Conservation (phyloP, 1,140 invertebrate genomes). For the Apolygus lucorum region DNA sequence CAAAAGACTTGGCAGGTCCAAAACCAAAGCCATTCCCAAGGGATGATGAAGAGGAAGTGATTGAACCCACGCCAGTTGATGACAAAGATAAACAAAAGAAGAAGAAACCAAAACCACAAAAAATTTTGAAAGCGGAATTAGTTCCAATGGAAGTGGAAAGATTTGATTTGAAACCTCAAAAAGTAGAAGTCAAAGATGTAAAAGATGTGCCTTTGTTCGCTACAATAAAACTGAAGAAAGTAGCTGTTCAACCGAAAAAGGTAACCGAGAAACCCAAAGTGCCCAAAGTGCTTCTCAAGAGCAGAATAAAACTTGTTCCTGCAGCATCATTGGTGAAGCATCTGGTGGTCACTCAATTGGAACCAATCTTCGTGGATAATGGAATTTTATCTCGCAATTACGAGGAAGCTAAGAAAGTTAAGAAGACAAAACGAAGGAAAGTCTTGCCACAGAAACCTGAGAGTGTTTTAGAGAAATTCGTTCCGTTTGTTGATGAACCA, state of each 20-base stretch:
- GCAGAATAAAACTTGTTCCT: slow-evolving; percentile 47
- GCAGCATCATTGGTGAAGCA: slow-evolving; percentile 40
- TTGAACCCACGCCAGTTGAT: slow-evolving; percentile 30
- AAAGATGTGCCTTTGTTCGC: slow-evolving; percentile 49
- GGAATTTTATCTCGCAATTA: slow-evolving; percentile 51
- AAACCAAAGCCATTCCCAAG: slow-evolving; percentile 29
- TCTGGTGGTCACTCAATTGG: slow-evolving; percentile 32
- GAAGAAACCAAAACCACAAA: slow-evolving; percentile 28
- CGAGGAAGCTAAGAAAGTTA: slow-evolving; percentile 33
- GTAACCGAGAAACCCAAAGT: slow-evolving; percentile 31
- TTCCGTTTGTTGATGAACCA: no score
- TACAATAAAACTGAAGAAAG: slow-evolving; percentile 55
- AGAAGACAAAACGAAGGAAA: slow-evolving; percentile 41
- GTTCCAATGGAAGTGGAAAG: slow-evolving; percentile 32
- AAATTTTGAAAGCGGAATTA: slow-evolving; percentile 8
- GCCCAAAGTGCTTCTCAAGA: slow-evolving; percentile 38
- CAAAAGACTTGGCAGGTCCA: slow-evolving; percentile 27
- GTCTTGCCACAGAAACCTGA: slow-evolving; percentile 39
- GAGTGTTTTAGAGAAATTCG: slow-evolving; percentile 44
- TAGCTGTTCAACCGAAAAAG: slow-evolving; percentile 35
- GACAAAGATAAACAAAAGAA: slow-evolving; percentile 19
- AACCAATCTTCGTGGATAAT: slow-evolving; percentile 42
- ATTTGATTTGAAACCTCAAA: slow-evolving; percentile 39
- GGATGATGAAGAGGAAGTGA: slow-evolving; percentile 28
- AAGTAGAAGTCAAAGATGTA: slow-evolving; percentile 33